Conservation (phyloP, 2,888 invertebrate species). For the Bombylius major region DNA sequence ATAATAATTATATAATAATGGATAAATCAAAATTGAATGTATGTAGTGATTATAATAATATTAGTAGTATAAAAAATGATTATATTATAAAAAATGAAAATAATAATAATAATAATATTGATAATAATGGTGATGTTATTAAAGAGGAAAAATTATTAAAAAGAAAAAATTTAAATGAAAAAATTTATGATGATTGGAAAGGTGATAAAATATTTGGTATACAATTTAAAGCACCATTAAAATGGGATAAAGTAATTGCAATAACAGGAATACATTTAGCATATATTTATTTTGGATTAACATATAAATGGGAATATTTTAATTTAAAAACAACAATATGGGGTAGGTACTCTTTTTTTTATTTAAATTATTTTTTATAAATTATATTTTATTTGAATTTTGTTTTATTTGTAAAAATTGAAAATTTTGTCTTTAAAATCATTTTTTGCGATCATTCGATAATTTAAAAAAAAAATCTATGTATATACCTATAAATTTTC, state of each 20-base stretch:
- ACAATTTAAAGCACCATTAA: constrained; percentile 47
- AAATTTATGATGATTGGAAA: background rate
- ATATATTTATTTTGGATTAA: constrained; percentile 32
- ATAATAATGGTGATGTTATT: background rate
- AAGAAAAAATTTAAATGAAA: background rate
- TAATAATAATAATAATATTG: background rate
- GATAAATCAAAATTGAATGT: background rate
- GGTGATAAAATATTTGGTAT: constrained; percentile 22
- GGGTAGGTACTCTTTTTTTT: constrained; percentile 40
- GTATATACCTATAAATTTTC: too few relatives aligned
- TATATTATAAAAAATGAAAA: background rate
- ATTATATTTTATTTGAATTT: background rate
- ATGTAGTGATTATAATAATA: background rate
- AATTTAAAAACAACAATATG: constrained; percentile 41
- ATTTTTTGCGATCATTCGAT: background rate
- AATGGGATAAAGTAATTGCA: constrained; percentile 48
- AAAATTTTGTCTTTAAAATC: background rate
- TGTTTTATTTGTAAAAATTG: background rate
- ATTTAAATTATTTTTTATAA: background rate
- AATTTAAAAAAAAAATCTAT: too few relatives aligned
- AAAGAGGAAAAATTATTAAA: background rate
- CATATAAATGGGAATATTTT: constrained; percentile 26
- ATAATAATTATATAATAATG: background rate
- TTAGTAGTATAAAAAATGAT: background rate
- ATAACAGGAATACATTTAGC: constrained; percentile 42